A percentile compares a stretch with the other conserved stretches of the same genome.
These are phyloP conservation scores for Gorsachius goisagi DNA, from an alignment of 2,113 vertebrate genomes.

Conservation along the genomic window DNA sequence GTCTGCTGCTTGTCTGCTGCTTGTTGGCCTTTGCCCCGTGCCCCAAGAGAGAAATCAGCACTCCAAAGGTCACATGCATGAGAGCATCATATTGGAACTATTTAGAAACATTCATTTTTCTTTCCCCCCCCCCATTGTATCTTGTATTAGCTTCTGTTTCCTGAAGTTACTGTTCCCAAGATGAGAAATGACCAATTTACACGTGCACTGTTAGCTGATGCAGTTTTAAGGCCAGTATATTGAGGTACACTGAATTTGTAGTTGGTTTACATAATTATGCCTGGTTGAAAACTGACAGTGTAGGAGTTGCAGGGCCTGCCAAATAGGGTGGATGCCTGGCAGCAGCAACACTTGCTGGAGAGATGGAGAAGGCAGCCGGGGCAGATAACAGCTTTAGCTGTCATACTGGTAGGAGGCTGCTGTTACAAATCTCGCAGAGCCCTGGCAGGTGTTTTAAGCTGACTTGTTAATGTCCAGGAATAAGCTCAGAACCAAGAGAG, in stretches of 20 bases:
- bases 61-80: neutral
- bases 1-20: neutral
- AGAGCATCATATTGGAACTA: neutral
- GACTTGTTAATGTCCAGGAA: neutral
- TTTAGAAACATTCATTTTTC: neutral
- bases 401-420: neutral
- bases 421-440: neutral
- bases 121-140: neutral
- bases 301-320: neutral
- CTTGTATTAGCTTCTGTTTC: neutral
- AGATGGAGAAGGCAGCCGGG: neutral
- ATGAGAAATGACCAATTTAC: neutral
- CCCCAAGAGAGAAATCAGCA: neutral
- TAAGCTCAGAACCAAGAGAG: neutral
- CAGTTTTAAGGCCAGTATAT: neutral
- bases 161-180: neutral
- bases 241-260: neutral
- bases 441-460: neutral
- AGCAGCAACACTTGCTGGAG: neutral
- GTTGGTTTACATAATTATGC: neutral
- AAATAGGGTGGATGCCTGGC: neutral
- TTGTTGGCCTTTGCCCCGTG: neutral
- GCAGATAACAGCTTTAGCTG: neutral
- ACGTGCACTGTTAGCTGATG: neutral
- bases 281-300: neutral